Percentiles rank a stretch among this genome's conserved stretches.
Conservation (phyloP, 2,797 vertebrate species). For the Botia kubotai region DNA sequence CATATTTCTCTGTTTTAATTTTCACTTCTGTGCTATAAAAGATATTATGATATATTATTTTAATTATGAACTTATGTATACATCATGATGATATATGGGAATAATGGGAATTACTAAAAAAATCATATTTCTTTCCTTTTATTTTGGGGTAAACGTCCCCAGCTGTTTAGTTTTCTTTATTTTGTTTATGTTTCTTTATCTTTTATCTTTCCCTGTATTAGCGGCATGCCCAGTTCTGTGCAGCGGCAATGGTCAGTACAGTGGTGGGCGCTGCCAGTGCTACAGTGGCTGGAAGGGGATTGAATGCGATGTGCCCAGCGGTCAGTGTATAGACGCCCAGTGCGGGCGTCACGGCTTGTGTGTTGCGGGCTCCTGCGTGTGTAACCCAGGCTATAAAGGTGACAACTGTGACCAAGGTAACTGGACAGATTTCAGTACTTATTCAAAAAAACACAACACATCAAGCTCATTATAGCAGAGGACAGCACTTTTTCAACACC, state of each 20-base stretch:
- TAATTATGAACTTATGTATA: not conserved
- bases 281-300: slow-evolving; percentile 98
- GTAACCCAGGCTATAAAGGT: slow-evolving; percentile 94
- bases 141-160: not conserved
- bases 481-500: slow-evolving; percentile 70
- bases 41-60: no score
- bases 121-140: not conserved
- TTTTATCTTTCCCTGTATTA: slow-evolving; percentile 65
- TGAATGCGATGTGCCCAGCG: slow-evolving; percentile 89
- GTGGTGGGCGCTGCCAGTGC: slow-evolving; percentile 95
- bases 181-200: not conserved
- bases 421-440: slow-evolving; percentile 40
- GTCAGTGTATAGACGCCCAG: slow-evolving; percentile 91
- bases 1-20: not conserved
- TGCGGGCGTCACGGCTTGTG: slow-evolving; percentile 93
- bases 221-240: slow-evolving; percentile 95
- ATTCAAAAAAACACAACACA: slow-evolving; percentile 20
- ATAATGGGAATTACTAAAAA: no score
- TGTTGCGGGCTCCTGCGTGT: slow-evolving; percentile 91
- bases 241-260: slow-evolving; percentile 96
- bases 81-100: not conserved
- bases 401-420: slow-evolving; percentile 94
- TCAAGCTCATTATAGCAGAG: slow-evolving; percentile 19
- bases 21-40: not conserved
- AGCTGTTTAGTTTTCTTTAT: not conserved